Percentiles rank a stretch among this genome's conserved stretches.
Evolutionary conservation across 2,113 vertebrate genomes (phyloP).

Genomic region (Formicarius rufipectus): DNA sequence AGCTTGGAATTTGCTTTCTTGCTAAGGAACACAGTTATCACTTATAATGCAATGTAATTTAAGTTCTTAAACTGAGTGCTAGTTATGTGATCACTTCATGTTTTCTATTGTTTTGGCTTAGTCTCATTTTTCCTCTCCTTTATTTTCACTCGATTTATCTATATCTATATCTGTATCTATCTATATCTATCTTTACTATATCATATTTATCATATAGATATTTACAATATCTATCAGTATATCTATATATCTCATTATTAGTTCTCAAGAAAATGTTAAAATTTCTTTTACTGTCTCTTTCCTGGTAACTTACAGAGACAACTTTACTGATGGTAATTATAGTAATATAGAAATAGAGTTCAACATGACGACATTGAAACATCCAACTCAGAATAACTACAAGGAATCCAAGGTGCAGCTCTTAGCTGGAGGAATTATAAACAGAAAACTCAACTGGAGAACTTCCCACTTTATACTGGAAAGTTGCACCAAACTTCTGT

Average conservation of each 20-base stretch:
- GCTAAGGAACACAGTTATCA: not conserved
- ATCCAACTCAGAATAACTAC: not conserved
- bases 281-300: constrained; percentile 5
- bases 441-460: not conserved
- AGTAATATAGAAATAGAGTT: not conserved
- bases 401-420: not conserved
- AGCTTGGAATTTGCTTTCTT: not conserved
- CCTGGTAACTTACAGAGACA: not conserved
- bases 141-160: not conserved
- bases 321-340: not conserved
- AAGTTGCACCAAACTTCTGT: not conserved
- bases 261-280: not conserved
- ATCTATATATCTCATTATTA: not conserved
- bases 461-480: not conserved
- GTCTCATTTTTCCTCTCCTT: not conserved
- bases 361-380: not conserved
- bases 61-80: not conserved
- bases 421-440: not conserved
- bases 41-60: not conserved
- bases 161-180: not conserved
- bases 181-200: not conserved
- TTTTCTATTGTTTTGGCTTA: not conserved
- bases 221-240: too few relatives aligned
- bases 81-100: not conserved
- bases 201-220: too few relatives aligned